Evolutionary conservation across 2,797 vertebrate genomes (phyloP), one percentile per base, ranked within the genome.

Genomic region (Hoplostethus atlanticus): DNA sequence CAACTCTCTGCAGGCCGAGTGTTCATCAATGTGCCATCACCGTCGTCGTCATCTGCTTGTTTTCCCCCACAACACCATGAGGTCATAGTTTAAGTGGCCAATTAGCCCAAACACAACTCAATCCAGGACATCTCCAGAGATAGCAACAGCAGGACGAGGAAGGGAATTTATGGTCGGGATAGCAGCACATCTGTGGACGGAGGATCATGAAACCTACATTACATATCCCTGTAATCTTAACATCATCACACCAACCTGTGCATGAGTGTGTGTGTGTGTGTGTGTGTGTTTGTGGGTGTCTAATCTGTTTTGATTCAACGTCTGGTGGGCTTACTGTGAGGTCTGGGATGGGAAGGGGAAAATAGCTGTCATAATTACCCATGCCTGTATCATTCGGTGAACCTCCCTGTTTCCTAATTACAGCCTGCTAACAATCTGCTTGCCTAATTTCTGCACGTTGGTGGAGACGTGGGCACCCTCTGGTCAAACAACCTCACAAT

Each of bases 21-120:
- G 78, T 80, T 84, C 85, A 71, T 81, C 85, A 83, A 72, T 68
- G 69, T 34, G 21, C 71, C n/a, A 6, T 85, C 73, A 68, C 67
- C 82, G 62, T 61, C 61, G 61, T 80, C 71, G 61, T 80, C 71
- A 76, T 84, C 75, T 78, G 74, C 77, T 86, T 78, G 74, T 87
- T 90, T 84, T 81, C 66, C 57, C 57, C 68, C 77, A 79, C 69
- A 77, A 71, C 54, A 69, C 67, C 68, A 87, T 87, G 87, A 91
- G 66, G 77, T 92, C 89, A 91, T 89, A 54, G 60, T 54, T 74
- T 70, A 86, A 81, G 81, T 73, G 68, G 76, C 74, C 85, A 84
- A 87, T 87, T 84, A 90, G 73, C 73, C 79, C 76, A 79, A 85
- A 84, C 72, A 76, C 56, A 34, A 47, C 72, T 83, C 31, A 79